Base-by-base conservation (phyloP, 2,797 vertebrate species). In the Brachyrhaphis roseni region DNA sequence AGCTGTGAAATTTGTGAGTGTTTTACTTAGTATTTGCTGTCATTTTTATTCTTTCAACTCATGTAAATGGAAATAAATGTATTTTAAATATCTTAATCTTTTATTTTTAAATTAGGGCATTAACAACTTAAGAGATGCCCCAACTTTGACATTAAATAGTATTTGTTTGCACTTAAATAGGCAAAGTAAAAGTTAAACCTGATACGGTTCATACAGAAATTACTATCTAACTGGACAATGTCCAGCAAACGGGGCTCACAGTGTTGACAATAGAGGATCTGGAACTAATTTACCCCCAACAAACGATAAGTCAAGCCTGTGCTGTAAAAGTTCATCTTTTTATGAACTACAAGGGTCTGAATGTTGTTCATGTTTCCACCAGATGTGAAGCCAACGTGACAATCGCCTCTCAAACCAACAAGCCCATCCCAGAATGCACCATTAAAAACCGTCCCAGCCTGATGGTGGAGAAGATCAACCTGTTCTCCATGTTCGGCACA, bases 361-460 rank as follows among this genome's bases (percentile, higher is more conserved):
- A 71, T 57, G 46, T 78, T 53, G 77, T 43, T 43, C 4, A 72
- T 87, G 0, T 88, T 72, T 73, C 31, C 53, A 70, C 45, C 13
- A 99, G 98, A 84, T 99, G 98, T 2, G 98, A 99, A 90, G 98
- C 98, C 86, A 99, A 99, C 0, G 98, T 99, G 86, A 98, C 98
- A 8, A 99, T 99, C 0, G 98, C 98, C 83, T 95, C 97, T 1
- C 96, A 98, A 93, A 98, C 97, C 93, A 99, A 99, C 93, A 98
- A 98, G 87, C 97, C 97, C 0, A 96, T 98, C 92, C 98, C 98
- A 0, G 96, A 99, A n/a, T 99, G 98, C 45, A 96, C 95, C 93
- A 99, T 99, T 89, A 99, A 99, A 94, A 99, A 99, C 95, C 95
- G 98, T 1, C 98, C 98, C 0, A 99, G 97, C 81, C 95, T 99